Evolutionary conservation across 2,888 invertebrate species (phyloP).

Genomic region (Acholoe squamosa): DNA sequence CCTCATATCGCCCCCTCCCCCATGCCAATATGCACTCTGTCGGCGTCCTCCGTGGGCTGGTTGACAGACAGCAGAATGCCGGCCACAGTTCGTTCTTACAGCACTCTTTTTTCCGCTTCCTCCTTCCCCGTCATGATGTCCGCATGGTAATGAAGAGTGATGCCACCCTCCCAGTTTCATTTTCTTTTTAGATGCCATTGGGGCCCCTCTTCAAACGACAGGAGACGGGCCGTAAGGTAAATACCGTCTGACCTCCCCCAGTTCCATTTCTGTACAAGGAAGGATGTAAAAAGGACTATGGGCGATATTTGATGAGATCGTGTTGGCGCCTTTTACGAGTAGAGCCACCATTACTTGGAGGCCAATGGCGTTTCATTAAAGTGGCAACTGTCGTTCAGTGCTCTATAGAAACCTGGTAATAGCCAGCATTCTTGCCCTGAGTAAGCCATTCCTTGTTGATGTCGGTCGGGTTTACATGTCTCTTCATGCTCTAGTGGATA

Average conservation of each 20-base stretch:
- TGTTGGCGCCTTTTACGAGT: background rate
- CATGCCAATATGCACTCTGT: too few species aligned
- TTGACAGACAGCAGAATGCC: too few species aligned
- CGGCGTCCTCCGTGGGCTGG: too few species aligned
- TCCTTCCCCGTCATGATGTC: background rate
- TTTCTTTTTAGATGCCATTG: background rate
- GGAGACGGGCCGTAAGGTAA: background rate
- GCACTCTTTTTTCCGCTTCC: background rate
- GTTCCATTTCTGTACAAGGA: background rate
- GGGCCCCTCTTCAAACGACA: background rate
- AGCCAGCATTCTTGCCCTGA: too few species aligned
- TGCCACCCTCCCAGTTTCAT: background rate
- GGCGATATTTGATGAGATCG: background rate
- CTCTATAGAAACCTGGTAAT: too few species aligned
- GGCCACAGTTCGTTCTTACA: too few species aligned
- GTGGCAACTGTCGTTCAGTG: too few species aligned
- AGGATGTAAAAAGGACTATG: background rate
- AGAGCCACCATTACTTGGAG: background rate
- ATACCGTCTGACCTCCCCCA: background rate
- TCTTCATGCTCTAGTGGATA: too few species aligned
- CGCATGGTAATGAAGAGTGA: constrained; percentile 3
- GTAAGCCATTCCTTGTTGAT: too few species aligned
- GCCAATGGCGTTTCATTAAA: background rate
- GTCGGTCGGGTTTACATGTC: too few species aligned
- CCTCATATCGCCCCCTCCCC: too few species aligned